These are phyloP conservation scores for Chloroceryle inda DNA, from an alignment of 2,797 vertebrate genomes.

Conservation along the genomic window DNA sequence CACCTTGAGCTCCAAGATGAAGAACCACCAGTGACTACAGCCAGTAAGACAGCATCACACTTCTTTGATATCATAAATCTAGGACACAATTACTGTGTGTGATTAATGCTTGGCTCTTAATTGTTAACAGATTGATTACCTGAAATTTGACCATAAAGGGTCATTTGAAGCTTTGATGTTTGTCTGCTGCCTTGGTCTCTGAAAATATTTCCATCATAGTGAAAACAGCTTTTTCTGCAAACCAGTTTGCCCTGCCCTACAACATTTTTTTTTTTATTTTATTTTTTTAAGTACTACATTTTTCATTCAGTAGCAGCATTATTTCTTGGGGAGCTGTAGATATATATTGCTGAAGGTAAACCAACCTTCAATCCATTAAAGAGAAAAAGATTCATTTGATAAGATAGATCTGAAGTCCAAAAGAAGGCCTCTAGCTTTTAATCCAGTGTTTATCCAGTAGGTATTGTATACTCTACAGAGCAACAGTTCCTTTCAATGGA, in stretches of 20 bases:
- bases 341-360: background rate
- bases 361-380: background rate
- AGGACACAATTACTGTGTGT: background rate
- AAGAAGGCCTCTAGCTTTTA: background rate
- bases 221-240: background rate
- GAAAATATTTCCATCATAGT: background rate
- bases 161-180: background rate
- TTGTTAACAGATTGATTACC: background rate
- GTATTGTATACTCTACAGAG: background rate
- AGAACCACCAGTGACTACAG: background rate
- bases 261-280: background rate
- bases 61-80: background rate
- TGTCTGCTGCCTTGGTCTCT: background rate
- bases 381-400: background rate
- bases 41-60: background rate
- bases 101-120: background rate
- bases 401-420: background rate
- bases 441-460: background rate
- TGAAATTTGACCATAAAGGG: background rate
- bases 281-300: background rate
- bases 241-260: background rate
- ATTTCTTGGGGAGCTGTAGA: background rate
- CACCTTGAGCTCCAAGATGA: background rate
- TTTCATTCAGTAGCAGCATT: fast-evolving
- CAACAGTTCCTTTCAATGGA: background rate